Evolutionary conservation across 2,797 vertebrate genomes (phyloP), one percentile per base, ranked within the genome.

Genomic region (Chaunax sp.): DNA sequence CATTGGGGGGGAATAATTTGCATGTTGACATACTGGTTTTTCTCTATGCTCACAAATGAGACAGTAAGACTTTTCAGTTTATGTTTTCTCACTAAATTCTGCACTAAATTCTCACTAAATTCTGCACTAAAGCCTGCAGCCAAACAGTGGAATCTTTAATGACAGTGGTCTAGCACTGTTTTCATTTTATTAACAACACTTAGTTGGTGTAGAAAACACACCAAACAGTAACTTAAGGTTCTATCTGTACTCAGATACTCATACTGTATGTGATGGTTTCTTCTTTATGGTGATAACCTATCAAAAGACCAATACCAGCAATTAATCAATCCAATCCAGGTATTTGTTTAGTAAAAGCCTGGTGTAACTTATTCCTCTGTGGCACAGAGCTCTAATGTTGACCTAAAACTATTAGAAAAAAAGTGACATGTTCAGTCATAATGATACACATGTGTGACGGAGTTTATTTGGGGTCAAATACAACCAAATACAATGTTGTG

Each of bases 1-100:
- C 13, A 54, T 54, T 51, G 19, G 3, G 59, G 11, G 22, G 61
- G 33, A 78, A 70, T 85, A 72, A 68, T 80, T 49, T 61, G 30
- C 53, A 53, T 73, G 71, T 60, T 64, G 47, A 67, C 71, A 60
- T 46, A 19, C 49, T 74, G 55, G 12, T 40, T 77, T 74, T 65
- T n/a, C n/a, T n/a, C 50, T 71, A 62, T 3, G n/a, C 47, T 71
- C 43, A 37, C 26, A 75, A n/a, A 49, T 38, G 65, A 72, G 52
- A 61, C 59, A 49, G 62, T 44, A 2, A n/a, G 62, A 59, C 55
- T 43, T 55, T 61, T 75, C 69, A 72, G 40, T 61, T 64, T 76
- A 8, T 69, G 30, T 69, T 68, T 35, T 74, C 43, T 66, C 53
- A 40, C 47, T 61, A 37, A 41, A 64, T 3, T 37, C 56, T 68